Base-by-base conservation (phyloP, 1,140 invertebrate genomes). In the Cotesia glomerata region DNA sequence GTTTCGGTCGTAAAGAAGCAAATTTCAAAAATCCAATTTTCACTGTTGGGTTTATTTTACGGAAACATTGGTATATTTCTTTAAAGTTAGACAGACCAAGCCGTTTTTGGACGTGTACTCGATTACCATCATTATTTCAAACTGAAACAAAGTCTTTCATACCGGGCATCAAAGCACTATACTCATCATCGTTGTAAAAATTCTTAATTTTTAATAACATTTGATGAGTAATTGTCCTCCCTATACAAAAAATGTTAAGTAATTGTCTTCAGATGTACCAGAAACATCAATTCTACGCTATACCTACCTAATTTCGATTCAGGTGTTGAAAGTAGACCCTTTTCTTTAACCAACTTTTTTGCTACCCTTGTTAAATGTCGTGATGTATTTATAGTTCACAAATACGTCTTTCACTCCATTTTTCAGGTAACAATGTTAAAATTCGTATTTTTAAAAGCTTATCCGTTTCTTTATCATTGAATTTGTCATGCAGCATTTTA, bases 121-220 rank as follows among this genome's bases (percentile, higher is more conserved):
- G 58, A 36, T 71, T 34, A 14, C 64, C 74, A 45, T 75, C 64
- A 35, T n/a, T 54, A 36, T 69, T 62, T 39, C 70, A 54, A 36
- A 75, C 54, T 18, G 69, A 65, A 52, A 71, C 52, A 14, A 59
- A 71, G 54, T 74, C 69, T 67, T 74, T 74, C 63, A 63, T 75
- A 56, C 69, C 65, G 18, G 69, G 69, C 69, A 75, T 54, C 34
- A 39, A 11, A 14, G 56, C 49, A 39, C 62, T 71, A 32, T 63
- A 16, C 63, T 71, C 45, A 52, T 74, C 69, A 39, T 74, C 63
- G 14, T 67, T 36, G 54, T 74, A 74, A 58, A 74, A 74, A 61
- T 61, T 61, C 59, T 61, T 8, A 61, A 61, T 35, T 61, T 61
- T 35, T 18, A 61, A 1, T 61, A 32, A 32, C 59, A 61, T 35